Percentiles rank a stretch among this genome's conserved stretches.
These are phyloP conservation scores for Noctua comes DNA, from an alignment of 2,888 invertebrate species.

Conservation along the genomic window DNA sequence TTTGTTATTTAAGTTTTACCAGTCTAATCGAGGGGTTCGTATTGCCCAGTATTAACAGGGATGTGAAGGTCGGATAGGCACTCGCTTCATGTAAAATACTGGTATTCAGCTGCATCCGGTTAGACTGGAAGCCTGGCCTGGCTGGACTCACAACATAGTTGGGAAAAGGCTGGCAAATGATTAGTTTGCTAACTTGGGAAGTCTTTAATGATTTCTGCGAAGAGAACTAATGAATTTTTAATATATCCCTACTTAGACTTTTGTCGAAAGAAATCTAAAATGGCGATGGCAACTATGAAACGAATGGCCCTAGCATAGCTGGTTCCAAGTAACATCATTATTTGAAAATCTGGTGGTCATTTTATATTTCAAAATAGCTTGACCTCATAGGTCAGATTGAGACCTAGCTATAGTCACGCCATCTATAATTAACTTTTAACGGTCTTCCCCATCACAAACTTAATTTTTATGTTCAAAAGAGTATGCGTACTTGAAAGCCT, in stretches of 20 bases:
- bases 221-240: background rate
- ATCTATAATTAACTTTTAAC: too few species aligned
- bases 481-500: background rate
- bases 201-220: background rate
- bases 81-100: background rate
- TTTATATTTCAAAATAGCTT: too few species aligned
- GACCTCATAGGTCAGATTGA: too few species aligned
- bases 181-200: background rate
- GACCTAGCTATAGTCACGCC: too few species aligned
- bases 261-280: background rate
- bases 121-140: background rate
- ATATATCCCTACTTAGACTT: background rate
- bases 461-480: background rate
- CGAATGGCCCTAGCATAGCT: too few species aligned
- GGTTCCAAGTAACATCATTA: too few species aligned
- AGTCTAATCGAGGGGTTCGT: background rate
- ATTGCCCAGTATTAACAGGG: background rate
- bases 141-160: background rate
- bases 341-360: too few species aligned
- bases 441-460: background rate
- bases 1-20: background rate
- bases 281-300: too few species aligned
- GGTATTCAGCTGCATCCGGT: background rate
- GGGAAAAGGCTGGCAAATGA: background rate
- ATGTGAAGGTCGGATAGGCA: background rate